Percentiles rank a stretch among this genome's conserved stretches.
These are phyloP conservation scores for Xyrauchen texanus DNA, from an alignment of 2,113 vertebrate genomes.

Conservation along the genomic window DNA sequence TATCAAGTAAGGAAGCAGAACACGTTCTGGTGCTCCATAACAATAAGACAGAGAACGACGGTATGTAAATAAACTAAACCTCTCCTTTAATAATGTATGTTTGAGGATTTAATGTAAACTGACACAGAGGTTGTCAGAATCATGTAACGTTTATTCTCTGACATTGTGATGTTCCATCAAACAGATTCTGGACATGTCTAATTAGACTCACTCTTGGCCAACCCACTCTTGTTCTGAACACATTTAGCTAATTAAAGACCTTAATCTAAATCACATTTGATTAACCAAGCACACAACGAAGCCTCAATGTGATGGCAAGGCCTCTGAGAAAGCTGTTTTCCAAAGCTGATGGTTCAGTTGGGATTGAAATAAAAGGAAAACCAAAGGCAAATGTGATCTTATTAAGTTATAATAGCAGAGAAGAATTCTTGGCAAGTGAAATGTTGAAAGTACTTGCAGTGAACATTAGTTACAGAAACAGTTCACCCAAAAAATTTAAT, in stretches of 20 bases:
- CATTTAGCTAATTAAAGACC: conserved; percentile 43
- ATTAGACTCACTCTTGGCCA: conserved; percentile 34
- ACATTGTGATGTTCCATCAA: conserved; percentile 26
- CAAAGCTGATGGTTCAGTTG: conserved; percentile 17
- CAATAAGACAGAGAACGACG: too few species aligned
- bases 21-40: too few species aligned
- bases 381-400: not conserved
- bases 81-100: too few species aligned
- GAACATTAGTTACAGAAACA: not conserved
- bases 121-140: too few species aligned
- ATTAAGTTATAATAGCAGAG: not conserved
- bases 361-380: conserved; percentile 3
- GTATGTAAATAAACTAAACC: too few species aligned
- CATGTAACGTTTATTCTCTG: not conserved
- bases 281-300: conserved; percentile 22
- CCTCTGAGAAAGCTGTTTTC: conserved; percentile 11
- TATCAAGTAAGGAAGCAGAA: not conserved
- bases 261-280: conserved; percentile 41
- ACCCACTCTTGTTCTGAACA: conserved; percentile 34
- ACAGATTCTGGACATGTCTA: conserved; percentile 16
- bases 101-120: too few species aligned
- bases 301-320: not conserved
- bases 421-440: too few species aligned
- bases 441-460: too few species aligned
- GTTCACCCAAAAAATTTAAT: too few species aligned